Evolutionary conservation across 2,797 vertebrate species (phyloP).

Genomic region (Nothura maculosa): DNA sequence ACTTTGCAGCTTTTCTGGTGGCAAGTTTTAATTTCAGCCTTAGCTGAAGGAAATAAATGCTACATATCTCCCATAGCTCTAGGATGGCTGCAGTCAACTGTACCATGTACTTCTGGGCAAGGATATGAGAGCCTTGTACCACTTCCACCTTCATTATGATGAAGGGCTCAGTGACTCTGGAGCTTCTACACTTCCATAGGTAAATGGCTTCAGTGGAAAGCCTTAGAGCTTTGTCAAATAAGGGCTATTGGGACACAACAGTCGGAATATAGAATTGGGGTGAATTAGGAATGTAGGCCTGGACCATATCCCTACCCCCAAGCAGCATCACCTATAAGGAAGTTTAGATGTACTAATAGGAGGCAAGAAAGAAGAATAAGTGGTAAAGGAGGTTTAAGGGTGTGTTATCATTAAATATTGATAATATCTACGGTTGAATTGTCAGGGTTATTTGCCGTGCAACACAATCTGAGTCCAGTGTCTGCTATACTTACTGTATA

Average conservation of each 20-base stretch:
- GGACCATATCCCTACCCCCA: not conserved
- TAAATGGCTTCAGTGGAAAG: not conserved
- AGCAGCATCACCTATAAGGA: not conserved
- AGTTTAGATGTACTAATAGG: not conserved
- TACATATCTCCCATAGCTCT: rapidly evolving
- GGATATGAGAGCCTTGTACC: not conserved
- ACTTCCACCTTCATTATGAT: not conserved
- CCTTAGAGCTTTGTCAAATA: not conserved
- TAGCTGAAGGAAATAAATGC: not conserved
- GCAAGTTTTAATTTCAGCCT: not conserved
- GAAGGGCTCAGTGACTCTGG: not conserved
- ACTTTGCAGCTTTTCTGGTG: not conserved
- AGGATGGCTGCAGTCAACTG: not conserved
- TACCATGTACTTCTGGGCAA: rapidly evolving
- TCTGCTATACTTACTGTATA: not conserved
- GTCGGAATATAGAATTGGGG: not conserved
- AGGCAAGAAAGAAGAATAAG: not conserved
- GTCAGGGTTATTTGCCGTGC: not conserved
- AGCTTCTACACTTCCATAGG: not conserved
- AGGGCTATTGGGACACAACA: not conserved
- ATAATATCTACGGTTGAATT: not conserved
- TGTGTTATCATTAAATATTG: not conserved
- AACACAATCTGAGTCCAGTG: not conserved
- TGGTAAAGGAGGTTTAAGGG: not conserved
- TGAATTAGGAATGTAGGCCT: not conserved